These are phyloP conservation scores for Buathra laborator DNA, from an alignment of 2,888 invertebrate genomes.

Conservation along the genomic window DNA sequence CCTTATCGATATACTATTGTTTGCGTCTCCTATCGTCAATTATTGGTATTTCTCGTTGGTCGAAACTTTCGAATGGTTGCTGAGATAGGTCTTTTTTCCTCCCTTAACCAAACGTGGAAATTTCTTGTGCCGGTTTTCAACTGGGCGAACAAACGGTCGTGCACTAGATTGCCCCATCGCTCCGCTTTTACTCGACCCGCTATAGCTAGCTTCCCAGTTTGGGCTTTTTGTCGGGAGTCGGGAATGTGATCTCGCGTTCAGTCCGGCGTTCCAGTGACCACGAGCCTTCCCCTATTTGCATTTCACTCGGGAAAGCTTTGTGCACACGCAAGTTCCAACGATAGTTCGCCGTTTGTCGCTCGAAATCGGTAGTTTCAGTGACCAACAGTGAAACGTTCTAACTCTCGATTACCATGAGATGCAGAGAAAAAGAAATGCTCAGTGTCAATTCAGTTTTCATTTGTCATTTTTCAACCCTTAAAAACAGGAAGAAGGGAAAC, in stretches of 20 bases:
- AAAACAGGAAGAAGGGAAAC: too few species aligned
- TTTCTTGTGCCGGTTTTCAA: conserved; percentile 18
- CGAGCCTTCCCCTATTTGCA: conserved; percentile 50
- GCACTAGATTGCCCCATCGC: conserved; percentile 6
- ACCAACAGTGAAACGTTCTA: background rate
- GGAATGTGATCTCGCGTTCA: conserved; percentile 3
- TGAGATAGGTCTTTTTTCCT: background rate
- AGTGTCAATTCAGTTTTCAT: background rate
- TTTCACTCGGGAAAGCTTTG: conserved; percentile 54
- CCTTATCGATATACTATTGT: background rate
- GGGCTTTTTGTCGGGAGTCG: conserved; percentile 36
- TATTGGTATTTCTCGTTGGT: conserved; percentile 1
- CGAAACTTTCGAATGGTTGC: conserved; percentile 3
- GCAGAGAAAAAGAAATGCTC: background rate
- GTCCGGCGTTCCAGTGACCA: conserved; percentile 33
- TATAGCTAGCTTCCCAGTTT: background rate
- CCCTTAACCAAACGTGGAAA: conserved; percentile 2
- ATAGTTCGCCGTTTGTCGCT: conserved; percentile 1
- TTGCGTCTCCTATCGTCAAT: background rate
- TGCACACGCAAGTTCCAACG: conserved; percentile 18
- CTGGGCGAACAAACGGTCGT: conserved; percentile 14
- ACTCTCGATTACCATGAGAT: background rate
- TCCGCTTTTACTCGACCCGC: conserved; percentile 12
- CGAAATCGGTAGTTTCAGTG: conserved; percentile 13
- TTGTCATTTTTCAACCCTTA: background rate